Evolutionary conservation across 1,140 invertebrate species (phyloP), one percentile per base, ranked within the genome.

Genomic region (Thalassaphorura encarpata): DNA sequence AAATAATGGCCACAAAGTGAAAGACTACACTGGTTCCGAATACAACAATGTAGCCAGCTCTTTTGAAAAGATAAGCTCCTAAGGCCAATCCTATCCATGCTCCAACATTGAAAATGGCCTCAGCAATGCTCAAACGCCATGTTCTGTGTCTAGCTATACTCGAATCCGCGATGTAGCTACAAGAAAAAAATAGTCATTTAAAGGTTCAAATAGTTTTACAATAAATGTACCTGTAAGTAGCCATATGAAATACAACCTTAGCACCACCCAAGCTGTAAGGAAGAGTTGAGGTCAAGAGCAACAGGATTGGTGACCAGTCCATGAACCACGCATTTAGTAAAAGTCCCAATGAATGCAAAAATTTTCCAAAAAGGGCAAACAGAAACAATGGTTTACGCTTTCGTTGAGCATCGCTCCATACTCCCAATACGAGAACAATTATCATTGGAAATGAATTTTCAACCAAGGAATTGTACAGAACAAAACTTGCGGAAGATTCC

Each of bases 391-490:
- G 64, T 70, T 81, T 82, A 54, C 81, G 67, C 45, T 75, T 73
- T 15, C 77, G 75, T 11, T 77, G 74, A 40, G 73, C 69, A 60
- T 80, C 78, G 62, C 78, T 80, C 78, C 78, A 77, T n/a, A 77
- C 76, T 56, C 82, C 78, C 67, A 82, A 69, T 67, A 80, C 74
- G 52, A 80, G 69, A 2, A 80, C 72, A 21, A 80, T 64, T 3
- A 78, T 21, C 0, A 74, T 72, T 4, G 78, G 77, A 49, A 82
- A 75, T 3, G 76, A 66, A 39, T 76, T 78, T 54, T 77, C 73
- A 58, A 80, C 69, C 15, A 84, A 78, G 6, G 84, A 78, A 63
- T 77, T 78, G 72, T 74, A 77, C 13, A 78, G 76, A 31, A 76
- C 72, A 50, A 80, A 76, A 52, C 71, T 72, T 0, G 79, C 74